phyloP scores from a whole-genome alignment of 2,113 vertebrate species.

The Gambusia holbrooki region DNA sequence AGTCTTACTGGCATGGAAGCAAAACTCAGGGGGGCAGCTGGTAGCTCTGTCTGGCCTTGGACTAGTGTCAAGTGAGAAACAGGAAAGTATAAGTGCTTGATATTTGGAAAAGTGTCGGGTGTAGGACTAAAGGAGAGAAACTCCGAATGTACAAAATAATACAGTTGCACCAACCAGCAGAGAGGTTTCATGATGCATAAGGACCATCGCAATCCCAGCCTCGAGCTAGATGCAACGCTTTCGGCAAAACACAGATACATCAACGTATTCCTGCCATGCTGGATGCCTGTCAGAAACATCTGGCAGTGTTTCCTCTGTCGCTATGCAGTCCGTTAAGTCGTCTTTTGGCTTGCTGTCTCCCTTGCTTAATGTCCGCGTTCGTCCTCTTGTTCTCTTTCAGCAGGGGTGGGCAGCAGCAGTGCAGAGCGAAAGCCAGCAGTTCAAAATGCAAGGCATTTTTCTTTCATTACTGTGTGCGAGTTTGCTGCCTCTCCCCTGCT shows the following conservation, averaged over 20 bases:
- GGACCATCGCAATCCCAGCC: slow-evolving; percentile 29
- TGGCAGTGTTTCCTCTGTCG: slow-evolving; percentile 27
- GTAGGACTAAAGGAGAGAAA: slow-evolving; percentile 60
- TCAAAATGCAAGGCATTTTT: slow-evolving; percentile 43
- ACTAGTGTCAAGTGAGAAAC: slow-evolving; percentile 64
- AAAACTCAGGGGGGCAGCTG: slow-evolving; percentile 74
- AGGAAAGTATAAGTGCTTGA: slow-evolving; percentile 70
- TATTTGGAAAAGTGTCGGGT: slow-evolving; percentile 61
- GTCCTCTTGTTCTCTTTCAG: slow-evolving; percentile 55
- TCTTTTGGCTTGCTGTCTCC: slow-evolving; percentile 45
- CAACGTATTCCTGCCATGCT: slow-evolving; percentile 27
- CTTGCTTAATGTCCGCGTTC: slow-evolving; percentile 47
- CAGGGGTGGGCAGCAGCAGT: slow-evolving; percentile 28
- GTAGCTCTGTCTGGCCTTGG: slow-evolving; percentile 66
- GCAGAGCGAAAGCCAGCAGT: slow-evolving; percentile 39
- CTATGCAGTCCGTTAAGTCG: slow-evolving; percentile 53
- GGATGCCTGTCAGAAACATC: slow-evolving; percentile 69
- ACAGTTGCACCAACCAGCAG: slow-evolving; percentile 71
- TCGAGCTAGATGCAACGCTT: slow-evolving; percentile 49
- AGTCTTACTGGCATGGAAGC: slow-evolving; percentile 64
- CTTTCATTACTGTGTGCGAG: slow-evolving; percentile 8
- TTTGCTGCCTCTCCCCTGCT: slow-evolving; percentile 29
- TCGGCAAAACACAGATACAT: slow-evolving; percentile 48
- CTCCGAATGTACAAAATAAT: slow-evolving; percentile 78
- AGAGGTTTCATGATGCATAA: slow-evolving; percentile 63